These are phyloP conservation scores for Alethe castanea DNA, from an alignment of 2,113 vertebrate genomes.

Conservation along the genomic window DNA sequence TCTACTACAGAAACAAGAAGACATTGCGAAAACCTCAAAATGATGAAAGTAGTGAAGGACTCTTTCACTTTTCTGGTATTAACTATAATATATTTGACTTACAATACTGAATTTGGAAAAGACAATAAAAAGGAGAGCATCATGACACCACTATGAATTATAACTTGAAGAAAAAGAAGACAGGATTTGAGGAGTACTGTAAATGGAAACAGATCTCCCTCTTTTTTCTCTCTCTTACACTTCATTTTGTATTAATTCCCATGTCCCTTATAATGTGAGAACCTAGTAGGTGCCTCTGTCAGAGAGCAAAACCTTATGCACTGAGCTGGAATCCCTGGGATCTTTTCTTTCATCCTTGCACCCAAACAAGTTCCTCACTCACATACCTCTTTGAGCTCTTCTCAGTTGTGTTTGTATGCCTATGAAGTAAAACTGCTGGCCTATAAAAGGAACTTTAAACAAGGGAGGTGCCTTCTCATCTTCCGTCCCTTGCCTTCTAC, in stretches of 20 bases:
- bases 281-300: not conserved
- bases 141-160: not conserved
- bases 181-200: not conserved
- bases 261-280: not conserved
- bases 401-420: not conserved
- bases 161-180: not conserved
- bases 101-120: not conserved
- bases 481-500: not conserved
- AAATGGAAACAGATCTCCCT: not conserved
- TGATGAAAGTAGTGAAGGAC: not conserved
- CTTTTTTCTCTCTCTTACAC: not conserved
- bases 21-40: not conserved
- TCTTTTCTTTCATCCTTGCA: not conserved
- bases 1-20: not conserved
- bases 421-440: not conserved
- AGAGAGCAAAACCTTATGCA: not conserved
- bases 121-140: not conserved
- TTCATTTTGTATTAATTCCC: not conserved
- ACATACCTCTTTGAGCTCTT: not conserved
- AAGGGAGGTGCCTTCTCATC: not conserved
- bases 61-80: not conserved
- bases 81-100: not conserved
- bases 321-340: not conserved
- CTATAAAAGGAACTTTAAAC: not conserved
- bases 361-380: not conserved